These are phyloP conservation scores for Anastrepha obliqua DNA, from an alignment of 1,140 invertebrate genomes.

Conservation along the genomic window DNA sequence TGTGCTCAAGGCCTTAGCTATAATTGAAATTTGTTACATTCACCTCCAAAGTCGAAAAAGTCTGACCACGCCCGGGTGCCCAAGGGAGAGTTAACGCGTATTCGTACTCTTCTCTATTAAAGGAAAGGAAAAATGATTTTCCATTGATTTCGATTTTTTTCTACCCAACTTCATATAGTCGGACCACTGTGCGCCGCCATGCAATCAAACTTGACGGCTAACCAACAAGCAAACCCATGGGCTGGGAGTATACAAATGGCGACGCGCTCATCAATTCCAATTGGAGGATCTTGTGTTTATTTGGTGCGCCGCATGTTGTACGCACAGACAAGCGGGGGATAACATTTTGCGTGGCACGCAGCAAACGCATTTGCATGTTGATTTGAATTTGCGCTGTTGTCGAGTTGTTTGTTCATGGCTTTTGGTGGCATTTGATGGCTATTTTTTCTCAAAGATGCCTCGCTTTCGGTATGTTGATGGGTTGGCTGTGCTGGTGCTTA, in stretches of 20 bases:
- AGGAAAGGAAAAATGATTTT: no score
- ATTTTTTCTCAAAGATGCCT: neutral
- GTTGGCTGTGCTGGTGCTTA: neutral
- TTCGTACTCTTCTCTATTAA: no score
- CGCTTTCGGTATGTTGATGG: neutral
- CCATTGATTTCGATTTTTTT: neutral
- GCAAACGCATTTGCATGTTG: slow-evolving; percentile 35
- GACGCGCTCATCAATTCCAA: slow-evolving; percentile 24
- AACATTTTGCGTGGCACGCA: neutral
- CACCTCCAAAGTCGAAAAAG: no score
- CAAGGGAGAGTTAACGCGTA: no score
- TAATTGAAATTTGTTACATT: no score
- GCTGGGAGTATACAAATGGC: neutral
- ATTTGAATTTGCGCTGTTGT: slow-evolving; percentile 7
- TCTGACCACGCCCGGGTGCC: no score
- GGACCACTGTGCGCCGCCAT: neutral
- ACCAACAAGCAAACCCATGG: neutral
- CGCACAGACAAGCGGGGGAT: neutral
- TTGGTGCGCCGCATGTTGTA: neutral
- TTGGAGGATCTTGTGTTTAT: slow-evolving; percentile 18
- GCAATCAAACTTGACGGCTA: neutral
- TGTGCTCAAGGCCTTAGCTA: no score
- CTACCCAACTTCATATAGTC: no score
- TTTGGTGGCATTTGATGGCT: neutral
- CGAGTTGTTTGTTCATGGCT: neutral